phyloP scores from a whole-genome alignment of 2,888 invertebrate species.

The Brachynemurus nebulosus region DNA sequence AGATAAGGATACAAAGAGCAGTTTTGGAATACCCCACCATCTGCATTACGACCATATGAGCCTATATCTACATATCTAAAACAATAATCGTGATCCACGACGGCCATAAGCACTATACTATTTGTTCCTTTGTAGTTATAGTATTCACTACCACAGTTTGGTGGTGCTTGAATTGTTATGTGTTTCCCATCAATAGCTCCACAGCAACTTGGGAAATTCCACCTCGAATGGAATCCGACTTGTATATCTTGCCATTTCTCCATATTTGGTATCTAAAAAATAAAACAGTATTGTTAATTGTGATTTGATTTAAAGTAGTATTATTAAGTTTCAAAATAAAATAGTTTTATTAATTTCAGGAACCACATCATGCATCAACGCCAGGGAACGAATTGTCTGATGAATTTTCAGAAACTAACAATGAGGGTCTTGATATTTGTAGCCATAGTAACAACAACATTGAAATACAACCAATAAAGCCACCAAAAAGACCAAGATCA shows the following conservation, averaged over 20 bases:
- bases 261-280: conserved; percentile 15
- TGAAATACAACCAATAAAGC: background rate
- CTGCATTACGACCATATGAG: conserved; percentile 19
- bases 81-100: conserved; percentile 22
- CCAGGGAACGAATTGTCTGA: too few relatives aligned
- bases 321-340: too few relatives aligned
- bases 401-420: too few relatives aligned
- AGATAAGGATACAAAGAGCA: conserved; percentile 15
- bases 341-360: too few relatives aligned
- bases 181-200: conserved; percentile 21
- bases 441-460: background rate
- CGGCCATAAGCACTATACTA: conserved; percentile 20
- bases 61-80: conserved; percentile 21
- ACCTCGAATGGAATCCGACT: conserved; percentile 17
- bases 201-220: conserved; percentile 20
- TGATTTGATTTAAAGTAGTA: conserved; percentile 6
- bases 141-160: conserved; percentile 19
- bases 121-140: conserved; percentile 21
- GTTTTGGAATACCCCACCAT: conserved; percentile 20
- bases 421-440: too few relatives aligned
- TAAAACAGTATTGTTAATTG: conserved; percentile 12
- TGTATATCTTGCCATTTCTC: conserved; percentile 19
- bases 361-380: too few relatives aligned
- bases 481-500: too few relatives aligned
- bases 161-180: conserved; percentile 19